Percentiles rank a stretch among this genome's conserved stretches.
phyloP scores from a whole-genome alignment of 2,888 invertebrate genomes.

The Pseudococcus viburni region DNA sequence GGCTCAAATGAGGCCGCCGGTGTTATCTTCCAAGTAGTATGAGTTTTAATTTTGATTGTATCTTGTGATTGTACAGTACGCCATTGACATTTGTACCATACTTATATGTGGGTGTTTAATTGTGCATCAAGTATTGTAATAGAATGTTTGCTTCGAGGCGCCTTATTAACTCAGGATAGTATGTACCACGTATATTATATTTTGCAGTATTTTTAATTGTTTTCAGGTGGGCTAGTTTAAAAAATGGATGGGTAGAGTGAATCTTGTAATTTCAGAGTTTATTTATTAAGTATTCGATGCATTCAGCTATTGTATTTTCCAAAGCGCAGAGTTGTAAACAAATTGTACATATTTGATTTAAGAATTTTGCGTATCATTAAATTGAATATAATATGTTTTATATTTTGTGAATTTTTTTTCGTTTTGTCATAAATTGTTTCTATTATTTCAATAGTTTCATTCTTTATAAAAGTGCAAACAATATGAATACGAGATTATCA shows the following conservation, averaged over 20 bases:
- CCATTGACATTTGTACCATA: neutral
- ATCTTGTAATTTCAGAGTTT: too few relatives aligned
- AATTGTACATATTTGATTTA: neutral
- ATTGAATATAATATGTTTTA: neutral
- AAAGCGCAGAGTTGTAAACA: neutral
- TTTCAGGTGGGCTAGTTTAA: too few relatives aligned
- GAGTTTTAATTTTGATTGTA: neutral
- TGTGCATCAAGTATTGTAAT: too few relatives aligned
- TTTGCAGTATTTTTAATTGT: too few relatives aligned
- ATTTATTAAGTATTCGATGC: too few relatives aligned
- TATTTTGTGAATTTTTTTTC: neutral
- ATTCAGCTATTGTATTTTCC: too few relatives aligned
- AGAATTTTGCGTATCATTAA: neutral
- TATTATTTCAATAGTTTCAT: too few relatives aligned
- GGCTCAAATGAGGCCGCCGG: conserved; percentile 8
- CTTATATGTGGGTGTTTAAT: neutral
- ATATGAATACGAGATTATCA: neutral
- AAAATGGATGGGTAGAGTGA: too few relatives aligned
- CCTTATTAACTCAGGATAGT: too few relatives aligned
- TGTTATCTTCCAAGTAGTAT: conserved; percentile 1
- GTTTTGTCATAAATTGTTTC: too few relatives aligned
- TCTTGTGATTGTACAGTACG: neutral
- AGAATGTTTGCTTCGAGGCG: too few relatives aligned
- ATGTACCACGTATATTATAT: too few relatives aligned
- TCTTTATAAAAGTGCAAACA: neutral